Base-by-base conservation (phyloP, 1,140 invertebrate species). In the Ceratosolen fusciceps region DNA sequence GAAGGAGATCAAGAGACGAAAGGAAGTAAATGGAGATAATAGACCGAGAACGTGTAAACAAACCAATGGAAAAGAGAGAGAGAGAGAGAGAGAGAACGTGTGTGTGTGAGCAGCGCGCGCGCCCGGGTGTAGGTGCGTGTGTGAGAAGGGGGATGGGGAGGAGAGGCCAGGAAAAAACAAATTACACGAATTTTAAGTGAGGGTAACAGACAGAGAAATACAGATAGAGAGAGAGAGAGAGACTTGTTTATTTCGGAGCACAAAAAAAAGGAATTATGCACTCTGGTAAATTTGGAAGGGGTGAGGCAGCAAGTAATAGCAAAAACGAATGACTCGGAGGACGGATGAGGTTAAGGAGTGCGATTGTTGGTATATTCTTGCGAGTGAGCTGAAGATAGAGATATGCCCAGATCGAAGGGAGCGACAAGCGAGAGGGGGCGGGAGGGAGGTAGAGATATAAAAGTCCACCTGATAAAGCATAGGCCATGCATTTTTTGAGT, bases 391-490 rank as follows among this genome's bases (percentile, higher is more conserved):
- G 43, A 47, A 9, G 43, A 16, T 16, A 16, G 52, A 56, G 52
- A 24, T 21, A 24, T 24, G 52, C n/a, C n/a, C n/a, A n/a, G n/a
- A 19, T 2, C 29, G 58, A 7, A 24, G n/a, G 58, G 4, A 26
- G 58, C 58, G 29, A 3, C 16, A 31, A 37, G 26, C 4, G n/a
- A 68, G 65, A 4, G 31, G n/a, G 60, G 34, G 12, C 4, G 37
- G 24, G 37, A 47, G 21, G 31, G 12, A 70, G 7, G 7, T 16
- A 47, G 19, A 47, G 1, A 39, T 4, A 76, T 29, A 54, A 21
- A 77, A 4, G 16, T 62, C 85, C 90, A 95, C 94, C 93, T 94
- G 93, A 87, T 93, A 95, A 82, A 92, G 89, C 39, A 91, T 86
- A 65, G 91, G 84, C 94, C 94, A 95, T 77, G 91, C 92, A 85